These are phyloP conservation scores for Halcyon chelicuti DNA, from an alignment of 2,797 vertebrate genomes.

Conservation along the genomic window DNA sequence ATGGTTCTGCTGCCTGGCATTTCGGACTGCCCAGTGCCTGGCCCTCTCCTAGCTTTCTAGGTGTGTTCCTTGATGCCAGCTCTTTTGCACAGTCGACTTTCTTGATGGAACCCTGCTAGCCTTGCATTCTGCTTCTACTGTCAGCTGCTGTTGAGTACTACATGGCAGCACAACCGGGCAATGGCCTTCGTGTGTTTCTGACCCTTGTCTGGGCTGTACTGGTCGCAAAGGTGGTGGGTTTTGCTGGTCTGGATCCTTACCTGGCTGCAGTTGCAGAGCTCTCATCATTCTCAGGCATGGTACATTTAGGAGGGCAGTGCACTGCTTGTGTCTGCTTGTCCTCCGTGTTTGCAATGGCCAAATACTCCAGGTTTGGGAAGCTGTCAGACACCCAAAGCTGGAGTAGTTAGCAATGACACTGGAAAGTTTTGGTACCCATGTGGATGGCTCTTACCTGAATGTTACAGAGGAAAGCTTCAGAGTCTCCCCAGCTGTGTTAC, in stretches of 20 bases:
- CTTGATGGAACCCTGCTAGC: background rate
- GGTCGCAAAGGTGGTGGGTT: background rate
- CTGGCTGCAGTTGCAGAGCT: background rate
- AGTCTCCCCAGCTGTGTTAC: background rate
- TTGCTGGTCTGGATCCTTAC: background rate
- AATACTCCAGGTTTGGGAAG: background rate
- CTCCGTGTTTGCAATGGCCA: background rate
- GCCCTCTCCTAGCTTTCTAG: background rate
- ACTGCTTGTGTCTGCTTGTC: background rate
- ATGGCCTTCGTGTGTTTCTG: fast-evolving
- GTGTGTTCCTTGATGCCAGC: background rate
- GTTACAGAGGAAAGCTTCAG: background rate
- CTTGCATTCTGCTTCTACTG: conserved; percentile 6
- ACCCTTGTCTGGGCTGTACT: background rate
- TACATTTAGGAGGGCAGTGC: background rate
- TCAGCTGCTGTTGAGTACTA: background rate
- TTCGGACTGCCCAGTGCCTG: background rate
- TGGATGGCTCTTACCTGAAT: background rate
- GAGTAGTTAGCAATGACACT: background rate
- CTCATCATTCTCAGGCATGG: fast-evolving
- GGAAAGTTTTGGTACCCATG: background rate
- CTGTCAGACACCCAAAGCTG: fast-evolving
- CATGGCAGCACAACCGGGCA: background rate
- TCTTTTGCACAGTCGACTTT: background rate
- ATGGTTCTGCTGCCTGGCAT: background rate